A percentile compares a stretch with the other conserved stretches of the same genome.
Evolutionary conservation across 53 echinoderm and acorn worm species (phyloP).

Genomic region (Apostichopus leukothele): DNA sequence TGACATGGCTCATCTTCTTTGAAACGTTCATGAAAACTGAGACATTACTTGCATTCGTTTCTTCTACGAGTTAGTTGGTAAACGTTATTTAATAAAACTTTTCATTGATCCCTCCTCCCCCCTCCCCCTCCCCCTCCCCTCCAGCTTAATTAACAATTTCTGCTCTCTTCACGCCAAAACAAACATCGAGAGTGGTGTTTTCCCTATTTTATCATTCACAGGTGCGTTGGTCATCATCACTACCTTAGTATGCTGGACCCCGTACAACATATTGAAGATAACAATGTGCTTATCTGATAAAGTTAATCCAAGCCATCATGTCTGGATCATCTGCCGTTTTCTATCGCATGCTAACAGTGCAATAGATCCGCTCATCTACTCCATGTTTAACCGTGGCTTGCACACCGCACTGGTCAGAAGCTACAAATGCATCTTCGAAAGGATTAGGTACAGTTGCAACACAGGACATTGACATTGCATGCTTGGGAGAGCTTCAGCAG

Average conservation of each 20-base stretch:
- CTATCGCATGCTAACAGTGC: neutral
- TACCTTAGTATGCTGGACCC: constrained; percentile 5
- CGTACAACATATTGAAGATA: neutral
- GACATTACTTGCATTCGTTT: too few relatives aligned
- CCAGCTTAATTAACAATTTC: too few relatives aligned
- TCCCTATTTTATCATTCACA: neutral
- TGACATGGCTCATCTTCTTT: too few relatives aligned
- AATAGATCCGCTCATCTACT: constrained; percentile 16
- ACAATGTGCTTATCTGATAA: neutral
- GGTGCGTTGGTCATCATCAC: constrained; percentile 23
- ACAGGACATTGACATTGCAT: neutral
- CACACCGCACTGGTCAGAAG: neutral
- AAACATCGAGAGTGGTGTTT: neutral
- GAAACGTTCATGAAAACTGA: too few relatives aligned
- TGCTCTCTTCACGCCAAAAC: too few relatives aligned
- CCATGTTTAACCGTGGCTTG: constrained; percentile 23
- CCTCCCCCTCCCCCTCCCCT: too few relatives aligned
- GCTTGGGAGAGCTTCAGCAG: too few relatives aligned
- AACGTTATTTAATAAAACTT: too few relatives aligned
- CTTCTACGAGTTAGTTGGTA: too few relatives aligned
- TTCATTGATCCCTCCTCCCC: too few relatives aligned
- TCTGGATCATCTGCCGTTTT: neutral
- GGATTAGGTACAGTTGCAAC: neutral
- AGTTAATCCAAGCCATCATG: neutral
- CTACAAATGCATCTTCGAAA: neutral